Evolutionary conservation across 2,888 invertebrate species (phyloP).

Genomic region (Neoascia interrupta): DNA sequence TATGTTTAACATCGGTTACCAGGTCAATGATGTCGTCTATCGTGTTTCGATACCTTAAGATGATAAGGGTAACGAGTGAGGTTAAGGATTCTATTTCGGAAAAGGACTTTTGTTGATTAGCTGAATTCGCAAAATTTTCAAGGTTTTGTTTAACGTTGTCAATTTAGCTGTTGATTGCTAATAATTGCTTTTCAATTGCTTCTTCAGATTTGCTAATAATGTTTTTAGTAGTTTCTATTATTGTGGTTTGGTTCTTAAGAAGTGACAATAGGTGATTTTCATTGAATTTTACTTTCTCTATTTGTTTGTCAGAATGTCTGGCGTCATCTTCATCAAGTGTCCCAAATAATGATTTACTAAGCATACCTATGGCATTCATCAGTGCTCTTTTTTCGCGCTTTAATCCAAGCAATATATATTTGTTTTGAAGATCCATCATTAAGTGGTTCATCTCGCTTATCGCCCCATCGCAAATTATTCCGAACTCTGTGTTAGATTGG

Average conservation of each 20-base stretch:
- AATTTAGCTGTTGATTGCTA: conserved; percentile 4
- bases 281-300: not conserved
- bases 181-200: conserved; percentile 1
- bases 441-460: conserved; percentile 1
- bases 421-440: conserved; percentile 4
- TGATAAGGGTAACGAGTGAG: not conserved
- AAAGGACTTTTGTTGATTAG: not conserved
- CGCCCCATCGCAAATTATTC: conserved; percentile 9
- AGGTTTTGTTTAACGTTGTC: not conserved
- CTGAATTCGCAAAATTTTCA: not conserved
- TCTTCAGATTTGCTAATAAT: conserved; percentile 8
- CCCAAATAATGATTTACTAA: conserved; percentile 1
- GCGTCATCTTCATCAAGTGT: conserved; percentile 10
- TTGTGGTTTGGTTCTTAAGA: not conserved
- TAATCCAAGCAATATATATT: not conserved
- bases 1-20: conserved; percentile 6
- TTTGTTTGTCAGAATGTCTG: conserved; percentile 2
- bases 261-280: not conserved
- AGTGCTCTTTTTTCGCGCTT: not conserved
- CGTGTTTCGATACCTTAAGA: not conserved
- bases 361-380: not conserved
- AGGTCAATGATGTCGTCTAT: not conserved
- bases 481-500: not conserved
- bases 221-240: conserved; percentile 11
- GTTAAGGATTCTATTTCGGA: conserved; percentile 4